These are phyloP conservation scores for Arizona elegans DNA, from an alignment of 2,113 vertebrate genomes.

Conservation along the genomic window DNA sequence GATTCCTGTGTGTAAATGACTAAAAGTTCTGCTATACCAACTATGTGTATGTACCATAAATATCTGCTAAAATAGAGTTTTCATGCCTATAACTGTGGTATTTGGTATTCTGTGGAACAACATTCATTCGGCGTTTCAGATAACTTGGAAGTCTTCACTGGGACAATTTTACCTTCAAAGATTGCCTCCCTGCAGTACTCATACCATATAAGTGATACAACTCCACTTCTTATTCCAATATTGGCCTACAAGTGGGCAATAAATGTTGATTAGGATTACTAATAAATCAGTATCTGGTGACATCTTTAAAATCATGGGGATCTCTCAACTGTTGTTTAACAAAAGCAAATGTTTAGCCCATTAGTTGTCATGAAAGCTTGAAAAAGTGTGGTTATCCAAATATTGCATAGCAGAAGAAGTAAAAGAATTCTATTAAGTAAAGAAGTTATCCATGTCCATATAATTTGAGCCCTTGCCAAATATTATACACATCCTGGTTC, in stretches of 20 bases:
- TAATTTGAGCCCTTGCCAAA: neutral
- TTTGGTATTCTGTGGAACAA: neutral
- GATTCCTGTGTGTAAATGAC: neutral
- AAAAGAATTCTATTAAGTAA: neutral
- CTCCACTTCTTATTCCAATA: neutral
- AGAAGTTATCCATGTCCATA: neutral
- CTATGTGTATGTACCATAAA: neutral
- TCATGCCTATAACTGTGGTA: neutral
- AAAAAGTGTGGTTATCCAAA: neutral
- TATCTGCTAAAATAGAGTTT: neutral
- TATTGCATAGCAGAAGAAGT: neutral
- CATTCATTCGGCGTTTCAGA: neutral
- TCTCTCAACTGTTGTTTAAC: neutral
- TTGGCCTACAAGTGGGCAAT: neutral
- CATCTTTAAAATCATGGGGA: neutral
- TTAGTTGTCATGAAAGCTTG: neutral
- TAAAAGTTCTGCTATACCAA: neutral
- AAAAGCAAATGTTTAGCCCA: neutral
- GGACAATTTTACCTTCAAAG: neutral
- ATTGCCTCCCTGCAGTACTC: neutral
- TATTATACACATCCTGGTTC: neutral
- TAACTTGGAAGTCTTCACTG: neutral
- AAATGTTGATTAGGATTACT: neutral
- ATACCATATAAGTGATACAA: neutral
- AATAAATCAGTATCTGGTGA: neutral